Base-by-base conservation (phyloP, 53 echinoderm and acorn worm genomes). In the Holothuria scabra region DNA sequence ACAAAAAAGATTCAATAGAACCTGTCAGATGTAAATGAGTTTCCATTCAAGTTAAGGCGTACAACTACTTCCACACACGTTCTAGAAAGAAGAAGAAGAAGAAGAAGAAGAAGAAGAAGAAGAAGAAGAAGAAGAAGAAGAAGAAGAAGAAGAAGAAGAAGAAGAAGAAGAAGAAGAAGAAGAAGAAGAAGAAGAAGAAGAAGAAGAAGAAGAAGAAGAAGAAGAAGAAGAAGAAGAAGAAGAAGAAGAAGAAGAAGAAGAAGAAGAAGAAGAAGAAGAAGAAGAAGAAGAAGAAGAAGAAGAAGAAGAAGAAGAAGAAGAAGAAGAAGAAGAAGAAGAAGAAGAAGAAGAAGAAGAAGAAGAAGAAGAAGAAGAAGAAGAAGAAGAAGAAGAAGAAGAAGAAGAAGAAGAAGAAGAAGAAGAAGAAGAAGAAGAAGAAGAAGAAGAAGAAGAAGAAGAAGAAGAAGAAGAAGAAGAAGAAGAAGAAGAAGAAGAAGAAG, bases 51-150 rank as follows among this genome's bases (percentile, higher is more conserved):
- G n/a, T n/a, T n/a, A n/a, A n/a, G n/a, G n/a, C n/a, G n/a, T n/a
- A n/a, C n/a, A n/a, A n/a, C n/a, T n/a, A n/a, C n/a, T n/a, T n/a
- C n/a, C n/a, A n/a, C n/a, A n/a, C n/a, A n/a, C n/a, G n/a, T n/a
- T 66, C 28, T 26, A 66, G 41, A 46, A 38, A 75, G 76, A 38
- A 75, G 76, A 38, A 75, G 76, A 38, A 75, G 76, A 38, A 75
- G 76, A 38, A 75, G 76, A 38, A 75, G 76, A 38, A 75, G 76
- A 38, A 75, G 76, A 38, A 75, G 76, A 38, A 75, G 76, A 38
- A 75, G 76, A 38, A 75, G 76, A 38, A 75, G 76, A 38, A 75
- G 76, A 38, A 75, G 76, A 38, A 75, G 76, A 38, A 75, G 76
- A 38, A 75, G 76, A 38, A 75, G 76, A 38, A 75, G 76, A 38